Evolutionary conservation across 2,888 invertebrate species (phyloP), one percentile per base, ranked within the genome.

Genomic region (Lepidochitona cinerea): DNA sequence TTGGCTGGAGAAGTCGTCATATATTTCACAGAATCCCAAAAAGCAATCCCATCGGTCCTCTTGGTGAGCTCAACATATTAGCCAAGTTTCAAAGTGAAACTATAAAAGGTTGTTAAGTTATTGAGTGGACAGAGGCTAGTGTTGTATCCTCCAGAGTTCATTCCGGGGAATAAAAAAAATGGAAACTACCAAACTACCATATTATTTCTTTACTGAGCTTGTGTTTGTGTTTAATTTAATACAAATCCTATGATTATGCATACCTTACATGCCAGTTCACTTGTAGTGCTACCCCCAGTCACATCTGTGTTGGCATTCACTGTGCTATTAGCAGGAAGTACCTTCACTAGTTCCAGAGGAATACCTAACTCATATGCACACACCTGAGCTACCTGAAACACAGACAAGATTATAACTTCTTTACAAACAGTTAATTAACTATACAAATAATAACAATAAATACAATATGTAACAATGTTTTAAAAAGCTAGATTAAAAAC

Each of bases 311-410:
- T 96, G 41, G 74, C 70, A 35, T 35, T 59, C 0, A 92, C 91
- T 64, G 94, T 90, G 78, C 91, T 94, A 80, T 93, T 93, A 23
- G 93, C 93, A 0, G 94, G 93, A 81, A 94, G 94, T 0, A 96
- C 92, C 0, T 91, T 90, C 3, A 96, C 90, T 89, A 93, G 92
- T 0, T 93, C 93, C 41, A 95, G 72, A 1, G 94, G 93, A 79
- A 96, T 93, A 0, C 93, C 94, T n/a, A 96, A 90, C 0, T 91
- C 91, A 76, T 94, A 92, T 0, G 95, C 95, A 68, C 93, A 94
- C 0, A 95, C 94, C 65, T 80, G 79, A 36, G 54, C 49, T 9
- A 71, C 76, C 79, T 79, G 65, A 35, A 64, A 3, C n/a, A 64
- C 26, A 66, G 23, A n/a, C 65, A 9, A 41, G 29, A 0, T 49